Evolutionary conservation across 2,113 vertebrate species (phyloP), one percentile per base, ranked within the genome.

Genomic region (Callocephalon fimbriatum): DNA sequence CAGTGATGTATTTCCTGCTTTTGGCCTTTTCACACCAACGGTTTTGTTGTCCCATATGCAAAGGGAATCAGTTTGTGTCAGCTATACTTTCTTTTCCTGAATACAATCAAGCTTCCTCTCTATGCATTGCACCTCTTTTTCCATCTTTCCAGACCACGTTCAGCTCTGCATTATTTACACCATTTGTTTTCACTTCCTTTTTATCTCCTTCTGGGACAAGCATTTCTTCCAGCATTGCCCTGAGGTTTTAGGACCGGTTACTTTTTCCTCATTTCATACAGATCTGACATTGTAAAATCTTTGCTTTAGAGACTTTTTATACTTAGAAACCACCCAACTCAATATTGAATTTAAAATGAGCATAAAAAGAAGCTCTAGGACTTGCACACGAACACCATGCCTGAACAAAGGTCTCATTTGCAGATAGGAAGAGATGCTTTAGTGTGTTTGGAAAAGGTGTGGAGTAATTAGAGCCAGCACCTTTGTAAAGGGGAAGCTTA

Each of bases 361-460:
- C 12, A 40, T 44, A 44, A 72, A 85, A 90, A 82, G 15, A 79
- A 76, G 25, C 14, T 62, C 12, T 40, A 75, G 53, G 31, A 48
- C 38, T 88, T 40, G 25, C 6, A 54, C 6, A 50, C 7, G 37
- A 51, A 63, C 10, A 51, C 50, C 23, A 48, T 32, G 31, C 44
- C 66, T 70, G 67, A 93, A 88, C 18, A 29, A 82, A 73, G 22
- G 83, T 88, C 58, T 56, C 35, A 58, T 93, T 58, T 88, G 37
- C 19, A 74, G 67, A 58, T 20, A 40, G 20, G 31, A 93, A 82
- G 53, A 86, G 53, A 65, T 68, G 27, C 6, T 80, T 62, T 70
- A 92, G 79, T 70, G 67, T 5, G 1, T 66, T 95, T 90, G 82
- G 88, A 80, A 45, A 45, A 88, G 25, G 2, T 66, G 71, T 54